These are phyloP conservation scores for Laticauda colubrina DNA, from an alignment of 2,113 vertebrate genomes.

Conservation along the genomic window DNA sequence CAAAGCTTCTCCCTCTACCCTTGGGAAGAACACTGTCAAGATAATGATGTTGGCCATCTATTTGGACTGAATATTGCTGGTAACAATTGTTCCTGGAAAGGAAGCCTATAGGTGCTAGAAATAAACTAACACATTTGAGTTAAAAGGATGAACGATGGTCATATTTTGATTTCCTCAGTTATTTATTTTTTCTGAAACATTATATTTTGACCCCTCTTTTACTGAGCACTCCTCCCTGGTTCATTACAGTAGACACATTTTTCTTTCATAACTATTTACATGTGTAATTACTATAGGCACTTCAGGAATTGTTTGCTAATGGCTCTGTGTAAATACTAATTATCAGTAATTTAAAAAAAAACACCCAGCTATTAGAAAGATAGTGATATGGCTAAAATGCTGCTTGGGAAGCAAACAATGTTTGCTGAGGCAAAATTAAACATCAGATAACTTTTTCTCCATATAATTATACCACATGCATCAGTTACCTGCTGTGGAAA, in stretches of 20 bases:
- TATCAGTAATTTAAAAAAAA: constrained; percentile 80
- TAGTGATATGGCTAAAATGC: constrained; percentile 70
- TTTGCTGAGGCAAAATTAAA: constrained; percentile 59
- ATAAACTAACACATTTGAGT: background rate
- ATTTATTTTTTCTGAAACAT: background rate
- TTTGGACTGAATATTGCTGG: background rate
- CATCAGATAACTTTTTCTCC: constrained; percentile 63
- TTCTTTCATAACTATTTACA: constrained; percentile 69
- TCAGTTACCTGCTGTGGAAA: constrained; percentile 54
- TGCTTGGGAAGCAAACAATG: constrained; percentile 61
- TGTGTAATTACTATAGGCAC: constrained; percentile 74
- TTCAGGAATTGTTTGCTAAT: constrained; percentile 76
- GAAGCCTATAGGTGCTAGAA: background rate
- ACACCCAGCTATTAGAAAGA: constrained; percentile 69
- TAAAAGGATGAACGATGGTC: background rate
- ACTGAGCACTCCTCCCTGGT: constrained; percentile 31
- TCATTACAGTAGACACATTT: constrained; percentile 51
- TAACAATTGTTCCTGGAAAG: background rate
- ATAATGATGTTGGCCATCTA: background rate
- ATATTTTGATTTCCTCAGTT: constrained; percentile 27
- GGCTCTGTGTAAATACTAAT: constrained; percentile 83
- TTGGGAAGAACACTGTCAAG: background rate
- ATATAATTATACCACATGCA: constrained; percentile 57
- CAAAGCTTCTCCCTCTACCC: background rate
- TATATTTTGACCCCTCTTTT: constrained; percentile 45